These are phyloP conservation scores for Lagorchestes hirsutus DNA, from an alignment of 2,797 vertebrate species.

Conservation along the genomic window DNA sequence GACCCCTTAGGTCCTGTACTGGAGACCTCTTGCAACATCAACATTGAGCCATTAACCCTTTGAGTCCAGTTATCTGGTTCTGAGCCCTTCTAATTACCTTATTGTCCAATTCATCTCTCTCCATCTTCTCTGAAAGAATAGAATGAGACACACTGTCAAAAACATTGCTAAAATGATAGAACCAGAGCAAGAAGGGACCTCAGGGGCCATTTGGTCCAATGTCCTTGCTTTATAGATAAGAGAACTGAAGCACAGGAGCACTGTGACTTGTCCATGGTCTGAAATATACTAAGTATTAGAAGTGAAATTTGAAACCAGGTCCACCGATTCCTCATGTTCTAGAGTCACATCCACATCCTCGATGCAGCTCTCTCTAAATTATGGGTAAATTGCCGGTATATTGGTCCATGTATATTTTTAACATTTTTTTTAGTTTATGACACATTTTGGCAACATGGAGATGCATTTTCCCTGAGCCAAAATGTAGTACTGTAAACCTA, in stretches of 20 bases:
- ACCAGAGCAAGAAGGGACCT: background rate
- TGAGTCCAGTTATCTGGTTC: background rate
- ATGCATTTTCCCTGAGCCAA: constrained; percentile 71
- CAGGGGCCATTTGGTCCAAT: background rate
- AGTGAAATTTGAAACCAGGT: background rate
- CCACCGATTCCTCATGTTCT: background rate
- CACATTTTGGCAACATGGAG: constrained; percentile 71
- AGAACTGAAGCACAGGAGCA: background rate
- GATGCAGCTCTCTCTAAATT: constrained; percentile 9
- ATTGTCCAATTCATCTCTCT: background rate
- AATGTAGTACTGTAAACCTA: constrained; percentile 75
- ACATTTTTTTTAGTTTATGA: constrained; percentile 70
- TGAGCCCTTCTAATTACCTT: background rate
- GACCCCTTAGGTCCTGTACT: background rate
- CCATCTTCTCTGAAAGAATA: background rate
- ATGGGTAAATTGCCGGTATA: constrained; percentile 56
- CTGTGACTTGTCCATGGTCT: background rate
- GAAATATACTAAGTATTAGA: background rate
- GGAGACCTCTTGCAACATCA: background rate
- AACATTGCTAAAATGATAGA: background rate
- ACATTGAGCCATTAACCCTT: background rate
- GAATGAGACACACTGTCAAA: background rate
- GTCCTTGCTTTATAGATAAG: background rate
- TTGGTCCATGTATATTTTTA: constrained; percentile 64
- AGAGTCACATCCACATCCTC: background rate